Evolutionary conservation across 2,113 vertebrate genomes (phyloP).

Genomic region (Sorex araneus): DNA sequence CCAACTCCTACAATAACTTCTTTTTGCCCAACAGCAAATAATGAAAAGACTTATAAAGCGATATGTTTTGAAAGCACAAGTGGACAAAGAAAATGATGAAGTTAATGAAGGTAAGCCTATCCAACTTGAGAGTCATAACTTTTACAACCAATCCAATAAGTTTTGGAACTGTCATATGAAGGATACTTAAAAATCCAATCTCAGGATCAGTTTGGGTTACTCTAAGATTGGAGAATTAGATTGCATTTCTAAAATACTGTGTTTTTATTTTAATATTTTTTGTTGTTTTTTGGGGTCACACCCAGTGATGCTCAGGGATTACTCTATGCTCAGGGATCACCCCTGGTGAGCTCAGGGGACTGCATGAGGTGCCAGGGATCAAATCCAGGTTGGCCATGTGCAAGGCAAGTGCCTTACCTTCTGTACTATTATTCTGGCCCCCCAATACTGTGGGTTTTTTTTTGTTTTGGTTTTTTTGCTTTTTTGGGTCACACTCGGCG

Average conservation of each 20-base stretch:
- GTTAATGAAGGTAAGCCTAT: constrained; percentile 94
- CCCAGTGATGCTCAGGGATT: no score
- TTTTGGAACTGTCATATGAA: neutral
- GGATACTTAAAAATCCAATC: constrained; percentile 32
- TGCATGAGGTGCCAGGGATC: no score
- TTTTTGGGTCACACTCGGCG: no score
- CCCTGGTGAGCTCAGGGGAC: no score
- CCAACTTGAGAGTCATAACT: neutral
- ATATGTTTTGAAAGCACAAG: constrained; percentile 95
- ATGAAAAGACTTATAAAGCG: constrained; percentile 96
- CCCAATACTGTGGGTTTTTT: no score
- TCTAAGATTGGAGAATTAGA: neutral
- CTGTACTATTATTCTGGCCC: no score
- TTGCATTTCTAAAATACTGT: neutral
- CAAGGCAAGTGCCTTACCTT: no score
- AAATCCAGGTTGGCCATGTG: no score
- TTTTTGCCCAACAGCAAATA: constrained; percentile 91
- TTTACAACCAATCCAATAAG: neutral
- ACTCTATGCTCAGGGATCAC: no score
- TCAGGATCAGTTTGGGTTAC: neutral
- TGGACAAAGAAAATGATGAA: constrained; percentile 96
- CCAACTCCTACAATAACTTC: constrained; percentile 5
- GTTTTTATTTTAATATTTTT: neutral
- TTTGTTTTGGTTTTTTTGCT: no score
- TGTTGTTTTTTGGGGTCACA: no score